Percentiles rank a stretch among this genome's conserved stretches.
These are phyloP conservation scores for Pyrgilauda ruficollis DNA, from an alignment of 2,113 vertebrate genomes.

Conservation along the genomic window DNA sequence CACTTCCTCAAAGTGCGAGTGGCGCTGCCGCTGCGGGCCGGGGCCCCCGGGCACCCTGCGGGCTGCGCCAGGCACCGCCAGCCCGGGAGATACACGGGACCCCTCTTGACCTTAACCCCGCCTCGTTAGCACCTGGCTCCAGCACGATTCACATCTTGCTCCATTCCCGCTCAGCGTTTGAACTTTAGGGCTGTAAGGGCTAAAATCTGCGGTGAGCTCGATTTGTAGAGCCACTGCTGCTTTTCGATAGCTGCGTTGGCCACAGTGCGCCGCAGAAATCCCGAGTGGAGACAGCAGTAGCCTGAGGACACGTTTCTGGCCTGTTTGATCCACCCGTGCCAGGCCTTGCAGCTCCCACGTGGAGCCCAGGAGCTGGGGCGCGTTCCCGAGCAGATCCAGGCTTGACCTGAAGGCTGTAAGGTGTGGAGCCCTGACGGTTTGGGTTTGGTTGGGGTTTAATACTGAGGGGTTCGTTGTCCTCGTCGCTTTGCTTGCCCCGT, in stretches of 20 bases:
- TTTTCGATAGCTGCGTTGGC: neutral
- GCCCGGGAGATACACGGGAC: fast-evolving
- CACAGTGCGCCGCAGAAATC: neutral
- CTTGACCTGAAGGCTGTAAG: neutral
- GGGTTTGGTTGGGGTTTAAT: neutral
- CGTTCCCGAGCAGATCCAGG: neutral
- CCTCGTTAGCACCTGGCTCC: neutral
- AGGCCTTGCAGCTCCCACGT: neutral
- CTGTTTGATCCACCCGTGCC: neutral
- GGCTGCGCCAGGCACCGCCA: neutral
- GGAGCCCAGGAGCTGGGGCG: neutral
- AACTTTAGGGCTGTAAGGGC: neutral
- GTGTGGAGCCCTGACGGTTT: neutral
- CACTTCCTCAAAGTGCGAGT: neutral
- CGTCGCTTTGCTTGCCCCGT: neutral
- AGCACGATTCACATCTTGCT: no score
- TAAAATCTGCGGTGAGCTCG: neutral
- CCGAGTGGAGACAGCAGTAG: neutral
- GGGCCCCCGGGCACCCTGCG: neutral
- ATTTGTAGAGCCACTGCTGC: no score
- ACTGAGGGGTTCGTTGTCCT: no score
- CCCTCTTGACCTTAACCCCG: neutral
- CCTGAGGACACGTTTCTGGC: neutral
- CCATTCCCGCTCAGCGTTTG: fast-evolving
- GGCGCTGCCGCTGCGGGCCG: neutral